A percentile compares a stretch with the other conserved stretches of the same genome.
These are phyloP conservation scores for Coccyzus lansbergi DNA, from an alignment of 2,797 vertebrate species.

Conservation along the genomic window DNA sequence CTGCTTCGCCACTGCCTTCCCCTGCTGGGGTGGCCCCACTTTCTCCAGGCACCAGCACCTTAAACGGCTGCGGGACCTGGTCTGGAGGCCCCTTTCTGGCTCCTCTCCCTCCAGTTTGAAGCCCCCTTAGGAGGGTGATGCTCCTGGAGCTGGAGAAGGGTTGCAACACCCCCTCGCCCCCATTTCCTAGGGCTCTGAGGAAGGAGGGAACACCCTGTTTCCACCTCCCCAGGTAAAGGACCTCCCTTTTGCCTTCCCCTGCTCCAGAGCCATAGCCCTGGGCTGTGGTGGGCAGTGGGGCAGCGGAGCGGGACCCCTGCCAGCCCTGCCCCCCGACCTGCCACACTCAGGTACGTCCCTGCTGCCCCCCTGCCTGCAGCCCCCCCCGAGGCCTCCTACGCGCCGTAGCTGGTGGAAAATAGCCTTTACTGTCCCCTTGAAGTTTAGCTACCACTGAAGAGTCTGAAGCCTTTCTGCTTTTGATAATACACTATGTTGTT, in stretches of 20 bases:
- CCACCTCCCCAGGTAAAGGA: neutral
- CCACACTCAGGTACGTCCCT: constrained; percentile 43
- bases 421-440: constrained; percentile 55
- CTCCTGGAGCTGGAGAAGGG: neutral
- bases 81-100: neutral
- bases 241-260: neutral
- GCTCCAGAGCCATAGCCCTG: constrained; percentile 42
- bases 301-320: neutral
- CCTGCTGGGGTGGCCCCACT: neutral
- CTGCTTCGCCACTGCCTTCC: neutral
- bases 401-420: constrained; percentile 41
- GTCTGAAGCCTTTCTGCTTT: constrained; percentile 81
- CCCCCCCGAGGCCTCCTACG: constrained; percentile 57
- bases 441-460: constrained; percentile 55
- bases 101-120: neutral
- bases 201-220: neutral
- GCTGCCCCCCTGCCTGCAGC: constrained; percentile 1
- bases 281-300: constrained; percentile 30
- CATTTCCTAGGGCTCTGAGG: neutral
- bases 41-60: neutral
- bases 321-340: constrained; percentile 11
- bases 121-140: neutral
- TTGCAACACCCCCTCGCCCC: neutral
- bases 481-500: constrained; percentile 78
- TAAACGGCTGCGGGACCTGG: neutral